Evolutionary conservation across 2,797 vertebrate species (phyloP), one percentile per base, ranked within the genome.

Genomic region (Cossypha polioptera): DNA sequence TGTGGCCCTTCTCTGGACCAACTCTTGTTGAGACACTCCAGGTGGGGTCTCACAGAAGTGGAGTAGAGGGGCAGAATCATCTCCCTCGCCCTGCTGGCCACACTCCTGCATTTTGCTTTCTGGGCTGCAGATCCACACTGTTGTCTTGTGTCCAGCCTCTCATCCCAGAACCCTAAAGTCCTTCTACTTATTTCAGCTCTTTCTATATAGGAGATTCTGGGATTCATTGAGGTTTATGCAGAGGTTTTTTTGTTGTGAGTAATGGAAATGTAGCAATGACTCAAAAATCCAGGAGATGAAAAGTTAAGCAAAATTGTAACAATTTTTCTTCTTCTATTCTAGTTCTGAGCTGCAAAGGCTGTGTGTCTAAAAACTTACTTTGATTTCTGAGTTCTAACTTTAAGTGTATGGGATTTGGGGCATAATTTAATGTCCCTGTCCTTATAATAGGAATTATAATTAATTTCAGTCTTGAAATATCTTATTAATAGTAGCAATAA

Each of bases 1-100:
- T 48, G 54, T 88, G 35, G 10, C 18, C 35, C 6, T 74, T 15
- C 40, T 54, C 48, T 74, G 77, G 18, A 16, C 29, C 18, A 14
- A 1, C 13, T 54, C 13, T 61, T 48, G 35, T 68, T 50, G 48
- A 50, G 18, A 28, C 71, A 25, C 24, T 75, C 5, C 28, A 18
- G 48, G 4, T 36, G 16, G 9, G 18, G 2, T 36, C 8, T 69
- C n/a, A 55, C 22, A 14, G 5, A 62, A 54, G 25, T 10, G 57
- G 11, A 28, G 26, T 68, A 43, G 13, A 69, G 42, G 13, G 13
- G 14, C 16, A 75, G n/a, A 50, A 43, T 62, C n/a, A 10, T 28
- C 5, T 69, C 13, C 22, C 9, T 68, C 0, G 0, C 2, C 6
- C 26, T 75, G 13, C 35, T 55, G 35, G 22, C 57, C 9, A 9